Base-by-base conservation (phyloP, 2,888 invertebrate genomes). In the Pristionchus maxplancki region DNA sequence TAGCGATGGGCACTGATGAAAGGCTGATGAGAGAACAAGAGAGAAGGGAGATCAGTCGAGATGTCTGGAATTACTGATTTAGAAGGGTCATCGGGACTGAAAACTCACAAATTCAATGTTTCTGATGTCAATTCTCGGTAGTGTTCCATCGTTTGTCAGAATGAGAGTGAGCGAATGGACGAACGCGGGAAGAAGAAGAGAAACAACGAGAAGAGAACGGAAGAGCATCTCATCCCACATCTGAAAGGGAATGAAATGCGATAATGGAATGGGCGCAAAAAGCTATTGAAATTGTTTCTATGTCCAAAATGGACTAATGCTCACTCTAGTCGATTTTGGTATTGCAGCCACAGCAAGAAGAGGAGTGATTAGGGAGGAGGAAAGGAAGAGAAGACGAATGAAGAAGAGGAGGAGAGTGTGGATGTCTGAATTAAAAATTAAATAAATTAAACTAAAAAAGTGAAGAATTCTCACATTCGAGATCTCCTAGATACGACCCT, bases 331-430 rank as follows among this genome's bases (percentile, higher is more conserved):
- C 15, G 40, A 34, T 13, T 40, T 74, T 11, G 74, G 74, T 8
- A 74, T n/a, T 37, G 74, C 74, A 40, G 74, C n/a, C 1, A 40
- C 74, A 40, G 74, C 24, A 0, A 74, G 0, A 6, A 40, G 40
- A 74, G 74, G 74, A 31, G 31, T 40, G 24, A 74, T 40, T 1
- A 40, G 15, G n/a, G 40, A 74, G 24, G n/a, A 74, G 9, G 74
- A 74, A 13, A 74, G 37, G n/a, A n/a, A 74, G 74, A 74, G 74
- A 40, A 74, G n/a, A 74, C n/a, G 74, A n/a, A 37, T 11, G 74
- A 74, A 74, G 40, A 24, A 74, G 74, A 37, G 74, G 8, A 74
- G 74, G 40, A 74, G 40, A 44, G 40, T 74, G 24, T 40, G 20
- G 40, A 74, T 9, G 24, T 74, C 74, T 74, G 74, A 34, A 74